Evolutionary conservation across 2,888 invertebrate genomes (phyloP).

Genomic region (Cryptosula pallasiana): DNA sequence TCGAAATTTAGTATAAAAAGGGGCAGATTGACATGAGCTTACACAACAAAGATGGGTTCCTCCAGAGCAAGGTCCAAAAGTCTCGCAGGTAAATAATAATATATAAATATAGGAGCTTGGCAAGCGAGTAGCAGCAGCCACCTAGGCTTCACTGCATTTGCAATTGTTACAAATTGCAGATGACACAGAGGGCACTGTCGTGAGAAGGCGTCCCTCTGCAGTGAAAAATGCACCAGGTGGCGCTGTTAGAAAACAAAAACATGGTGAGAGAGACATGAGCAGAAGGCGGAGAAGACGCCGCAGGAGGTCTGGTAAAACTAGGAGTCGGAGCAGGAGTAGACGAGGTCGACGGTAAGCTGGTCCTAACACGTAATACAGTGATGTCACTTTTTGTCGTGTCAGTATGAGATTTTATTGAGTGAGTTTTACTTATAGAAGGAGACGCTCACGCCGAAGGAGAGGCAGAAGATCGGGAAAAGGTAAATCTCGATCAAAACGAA

Average conservation of each 20-base stretch:
- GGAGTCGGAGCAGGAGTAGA: not conserved
- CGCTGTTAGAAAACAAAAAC: not conserved
- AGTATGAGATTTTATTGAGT: not conserved
- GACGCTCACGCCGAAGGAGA: not conserved
- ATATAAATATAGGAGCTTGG: too few relatives aligned
- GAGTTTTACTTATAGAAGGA: not conserved
- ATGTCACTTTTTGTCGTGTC: too few relatives aligned
- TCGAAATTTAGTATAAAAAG: not conserved
- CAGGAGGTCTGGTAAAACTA: constrained; percentile 1
- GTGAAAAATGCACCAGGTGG: not conserved
- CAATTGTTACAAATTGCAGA: not conserved
- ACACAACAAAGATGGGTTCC: not conserved
- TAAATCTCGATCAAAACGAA: not conserved
- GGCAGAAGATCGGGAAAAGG: not conserved
- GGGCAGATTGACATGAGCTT: not conserved
- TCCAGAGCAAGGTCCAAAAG: not conserved
- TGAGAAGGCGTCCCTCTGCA: not conserved
- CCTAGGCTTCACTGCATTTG: not conserved
- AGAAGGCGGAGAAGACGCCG: constrained; percentile 6
- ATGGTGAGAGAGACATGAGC: not conserved
- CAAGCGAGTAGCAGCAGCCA: too few relatives aligned
- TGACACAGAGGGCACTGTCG: not conserved
- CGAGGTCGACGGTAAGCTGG: not conserved
- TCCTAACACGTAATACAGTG: not conserved
- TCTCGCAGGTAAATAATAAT: not conserved